Conservation (phyloP, 2,113 vertebrate genomes). For the Pipra filicauda region DNA sequence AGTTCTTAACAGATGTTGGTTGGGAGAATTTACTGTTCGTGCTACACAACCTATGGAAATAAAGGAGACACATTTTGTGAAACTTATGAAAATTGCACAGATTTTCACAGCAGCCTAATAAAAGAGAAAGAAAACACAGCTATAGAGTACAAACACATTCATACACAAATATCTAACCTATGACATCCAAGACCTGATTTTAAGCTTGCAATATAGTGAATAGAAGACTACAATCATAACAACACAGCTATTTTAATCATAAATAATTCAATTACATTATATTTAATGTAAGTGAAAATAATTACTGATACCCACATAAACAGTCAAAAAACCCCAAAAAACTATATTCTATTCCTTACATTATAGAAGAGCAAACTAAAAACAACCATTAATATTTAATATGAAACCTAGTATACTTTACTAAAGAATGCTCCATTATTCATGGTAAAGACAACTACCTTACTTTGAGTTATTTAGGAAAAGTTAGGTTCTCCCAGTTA, state of each 20-base stretch:
- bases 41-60: slow-evolving; percentile 83
- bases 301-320: neutral
- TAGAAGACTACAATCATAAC: neutral
- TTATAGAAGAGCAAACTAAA: neutral
- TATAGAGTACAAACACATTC: neutral
- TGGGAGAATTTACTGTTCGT: slow-evolving; percentile 89
- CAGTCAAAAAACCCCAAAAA: neutral
- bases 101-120: neutral
- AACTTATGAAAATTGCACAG: neutral
- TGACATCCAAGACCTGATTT: neutral
- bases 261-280: neutral
- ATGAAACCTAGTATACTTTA: neutral
- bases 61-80: neutral
- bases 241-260: neutral
- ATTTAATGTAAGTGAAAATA: neutral
- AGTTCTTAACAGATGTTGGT: slow-evolving; percentile 86
- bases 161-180: neutral
- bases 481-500: neutral
- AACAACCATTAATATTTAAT: neutral
- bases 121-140: neutral
- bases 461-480: neutral
- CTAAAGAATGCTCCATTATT: neutral
- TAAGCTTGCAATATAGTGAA: neutral
- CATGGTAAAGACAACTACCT: neutral
- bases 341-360: neutral